Base-by-base conservation (phyloP, 2,113 vertebrate genomes). In the Scophthalmus maximus region DNA sequence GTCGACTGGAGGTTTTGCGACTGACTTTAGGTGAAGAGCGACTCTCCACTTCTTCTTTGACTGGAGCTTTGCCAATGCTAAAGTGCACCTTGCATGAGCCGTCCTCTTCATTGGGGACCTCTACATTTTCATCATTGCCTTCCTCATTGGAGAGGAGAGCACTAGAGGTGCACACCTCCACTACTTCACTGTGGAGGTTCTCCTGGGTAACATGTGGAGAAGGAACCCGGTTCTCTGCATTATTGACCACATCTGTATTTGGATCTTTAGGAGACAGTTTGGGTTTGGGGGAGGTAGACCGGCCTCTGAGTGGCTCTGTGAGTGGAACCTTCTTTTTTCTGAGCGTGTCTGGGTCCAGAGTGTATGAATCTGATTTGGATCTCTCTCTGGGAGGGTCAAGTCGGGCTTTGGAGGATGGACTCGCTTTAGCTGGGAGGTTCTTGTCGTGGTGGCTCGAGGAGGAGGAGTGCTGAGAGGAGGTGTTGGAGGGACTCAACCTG, bases 361-460 rank as follows among this genome's bases (percentile, higher is more conserved):
- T 99, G 69, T 99, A 99, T 1, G 98, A 99, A 89, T 99, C 97
- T 1, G 98, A 99, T 69, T 99, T 99, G 74, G 98, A 99, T 74
- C 98, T 93, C 69, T 99, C 98, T 62, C 98, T 94, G 77, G 97
- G 97, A 79, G 96, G 97, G 83, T 99, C 98, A 8, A 98, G 93
- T 29, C 94, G 95, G 57, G 94, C 93, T 93, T 98, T 99, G 25
- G 95, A 93, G 17, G 97, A 95, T 51, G 95, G 90, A 59, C 94
- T 89, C 60, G 91, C 89, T 91, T 97, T 99, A 59, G 96, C 93
- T 89, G 94, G 94, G 88, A 95, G 91, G 76, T 92, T 95, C 92
- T 97, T 98, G 63, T 99, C 98, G 6, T 95, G 92, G 29, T 96
- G 92, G 38, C 95, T 92, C 23, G 97, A 96, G 20, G 96, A 96